Conservation (phyloP, 1,140 invertebrate species). For the Drosophila melanica region DNA sequence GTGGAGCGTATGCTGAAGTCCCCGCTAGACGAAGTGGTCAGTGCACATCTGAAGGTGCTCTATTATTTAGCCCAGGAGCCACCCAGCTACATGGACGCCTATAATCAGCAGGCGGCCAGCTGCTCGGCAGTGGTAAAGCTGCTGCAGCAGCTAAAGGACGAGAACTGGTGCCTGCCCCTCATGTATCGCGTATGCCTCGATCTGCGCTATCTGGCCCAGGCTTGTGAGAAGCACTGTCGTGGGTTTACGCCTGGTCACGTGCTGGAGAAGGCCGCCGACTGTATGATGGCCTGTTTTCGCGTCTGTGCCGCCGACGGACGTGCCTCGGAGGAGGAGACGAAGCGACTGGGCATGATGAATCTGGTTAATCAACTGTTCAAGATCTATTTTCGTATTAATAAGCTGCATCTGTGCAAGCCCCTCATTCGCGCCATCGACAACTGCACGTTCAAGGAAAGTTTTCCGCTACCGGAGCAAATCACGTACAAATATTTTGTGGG, state of each 20-base stretch:
- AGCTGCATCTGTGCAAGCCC: constrained; percentile 98
- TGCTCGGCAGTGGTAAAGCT: constrained; percentile 93
- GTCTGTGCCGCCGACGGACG: constrained; percentile 98
- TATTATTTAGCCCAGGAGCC: constrained; percentile 82
- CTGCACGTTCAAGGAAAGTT: constrained; percentile 94
- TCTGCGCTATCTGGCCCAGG: constrained; percentile 92
- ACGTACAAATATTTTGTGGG: constrained; percentile 99
- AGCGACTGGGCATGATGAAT: constrained; percentile 97
- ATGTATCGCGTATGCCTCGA: constrained; percentile 96
- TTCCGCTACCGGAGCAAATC: constrained; percentile 93
- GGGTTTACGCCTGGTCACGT: constrained; percentile 88
- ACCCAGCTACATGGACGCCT: constrained; percentile 89
- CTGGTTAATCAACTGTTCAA: constrained; percentile 99
- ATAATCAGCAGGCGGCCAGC: constrained; percentile 90
- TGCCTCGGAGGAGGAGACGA: constrained; percentile 94
- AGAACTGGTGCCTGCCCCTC: constrained; percentile 97
- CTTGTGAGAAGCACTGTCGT: constrained; percentile 87
- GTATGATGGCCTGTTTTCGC: constrained; percentile 96
- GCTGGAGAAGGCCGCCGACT: constrained; percentile 96
- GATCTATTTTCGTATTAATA: constrained; percentile 99
- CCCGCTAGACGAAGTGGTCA: constrained; percentile 92
- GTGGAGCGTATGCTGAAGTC: constrained; percentile 89
- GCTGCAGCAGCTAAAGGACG: constrained; percentile 95
- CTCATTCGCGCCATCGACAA: constrained; percentile 98
- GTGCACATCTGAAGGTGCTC: constrained; percentile 89